Conservation (phyloP, 2,888 invertebrate genomes). For the Leptopterna dolabrata region DNA sequence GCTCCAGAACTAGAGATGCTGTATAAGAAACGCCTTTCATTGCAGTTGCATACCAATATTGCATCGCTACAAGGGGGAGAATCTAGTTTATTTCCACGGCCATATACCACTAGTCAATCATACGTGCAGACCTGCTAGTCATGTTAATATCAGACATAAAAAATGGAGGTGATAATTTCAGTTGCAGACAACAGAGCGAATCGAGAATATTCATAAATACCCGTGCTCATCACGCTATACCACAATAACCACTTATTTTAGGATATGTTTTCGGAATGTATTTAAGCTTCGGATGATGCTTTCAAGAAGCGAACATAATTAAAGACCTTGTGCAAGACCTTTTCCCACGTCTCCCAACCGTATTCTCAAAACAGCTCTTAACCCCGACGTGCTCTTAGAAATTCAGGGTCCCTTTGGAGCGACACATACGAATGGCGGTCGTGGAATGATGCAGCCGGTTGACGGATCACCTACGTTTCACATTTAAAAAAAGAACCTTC, state of each 20-base stretch:
- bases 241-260: neutral
- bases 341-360: neutral
- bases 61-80: neutral
- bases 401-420: neutral
- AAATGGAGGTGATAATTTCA: too few relatives aligned
- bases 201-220: too few relatives aligned
- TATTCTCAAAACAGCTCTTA: neutral
- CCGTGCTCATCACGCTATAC: too few relatives aligned
- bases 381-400: conserved; percentile 7
- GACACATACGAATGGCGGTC: conserved; percentile 2
- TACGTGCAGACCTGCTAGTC: neutral
- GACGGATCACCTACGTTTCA: neutral
- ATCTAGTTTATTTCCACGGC: too few relatives aligned
- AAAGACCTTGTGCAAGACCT: neutral
- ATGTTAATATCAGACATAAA: too few relatives aligned
- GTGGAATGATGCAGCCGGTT: neutral
- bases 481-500: neutral
- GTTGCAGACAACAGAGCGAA: too few relatives aligned
- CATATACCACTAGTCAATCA: too few relatives aligned
- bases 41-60: neutral
- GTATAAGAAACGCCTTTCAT: neutral
- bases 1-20: neutral
- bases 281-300: neutral
- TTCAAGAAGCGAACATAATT: neutral
- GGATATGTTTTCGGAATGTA: neutral